phyloP scores from a whole-genome alignment of 2,113 vertebrate species.

The Rhinopomastus cyanomelas region DNA sequence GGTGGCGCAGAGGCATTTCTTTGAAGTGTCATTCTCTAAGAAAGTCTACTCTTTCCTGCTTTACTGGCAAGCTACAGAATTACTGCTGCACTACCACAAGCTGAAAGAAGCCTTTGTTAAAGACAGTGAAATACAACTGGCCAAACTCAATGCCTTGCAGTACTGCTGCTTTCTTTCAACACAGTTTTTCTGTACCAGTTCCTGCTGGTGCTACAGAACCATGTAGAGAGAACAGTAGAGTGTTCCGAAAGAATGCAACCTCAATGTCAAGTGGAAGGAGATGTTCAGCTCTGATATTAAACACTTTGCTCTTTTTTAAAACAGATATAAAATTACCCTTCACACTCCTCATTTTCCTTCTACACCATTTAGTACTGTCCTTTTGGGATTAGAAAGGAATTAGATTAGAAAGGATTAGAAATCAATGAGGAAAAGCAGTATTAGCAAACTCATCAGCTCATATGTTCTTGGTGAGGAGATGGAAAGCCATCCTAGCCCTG shows the following conservation, averaged over 20 bases:
- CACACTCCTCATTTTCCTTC: background rate
- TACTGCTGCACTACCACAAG: background rate
- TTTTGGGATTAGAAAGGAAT: background rate
- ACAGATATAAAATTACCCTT: background rate
- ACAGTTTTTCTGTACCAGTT: background rate
- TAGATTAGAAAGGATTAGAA: too few relatives aligned
- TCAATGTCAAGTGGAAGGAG: background rate
- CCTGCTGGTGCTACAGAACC: background rate
- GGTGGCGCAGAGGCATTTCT: background rate
- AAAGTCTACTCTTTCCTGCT: background rate
- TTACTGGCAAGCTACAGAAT: background rate
- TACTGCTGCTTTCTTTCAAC: background rate
- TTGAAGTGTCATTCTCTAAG: background rate
- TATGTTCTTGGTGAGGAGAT: fast-evolving
- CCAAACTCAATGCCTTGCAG: background rate
- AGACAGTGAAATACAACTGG: background rate
- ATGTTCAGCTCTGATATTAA: background rate
- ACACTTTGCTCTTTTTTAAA: fast-evolving
- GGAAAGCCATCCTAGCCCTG: background rate
- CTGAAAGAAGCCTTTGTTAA: background rate
- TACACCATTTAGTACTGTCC: background rate
- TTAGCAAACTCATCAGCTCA: background rate
- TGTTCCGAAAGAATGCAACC: background rate
- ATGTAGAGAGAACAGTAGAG: background rate
- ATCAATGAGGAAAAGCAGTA: background rate